These are phyloP conservation scores for Elephantulus edwardii DNA, from an alignment of 2,113 vertebrate genomes.

Conservation along the genomic window DNA sequence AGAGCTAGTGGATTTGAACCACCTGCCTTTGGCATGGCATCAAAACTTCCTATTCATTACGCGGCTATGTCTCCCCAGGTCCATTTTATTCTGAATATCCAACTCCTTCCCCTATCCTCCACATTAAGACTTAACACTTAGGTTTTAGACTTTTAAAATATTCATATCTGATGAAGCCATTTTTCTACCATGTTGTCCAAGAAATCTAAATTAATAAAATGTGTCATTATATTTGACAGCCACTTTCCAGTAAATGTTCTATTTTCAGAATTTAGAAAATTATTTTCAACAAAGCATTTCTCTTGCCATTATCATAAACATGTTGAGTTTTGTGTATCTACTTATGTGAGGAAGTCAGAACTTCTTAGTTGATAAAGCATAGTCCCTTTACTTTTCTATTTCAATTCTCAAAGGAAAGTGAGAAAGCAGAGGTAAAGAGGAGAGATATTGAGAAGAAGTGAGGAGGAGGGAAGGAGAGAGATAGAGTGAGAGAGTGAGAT, in stretches of 20 bases:
- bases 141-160: slow-evolving; percentile 35
- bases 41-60: no score
- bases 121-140: neutral
- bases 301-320: neutral
- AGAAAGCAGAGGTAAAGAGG: no score
- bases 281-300: neutral
- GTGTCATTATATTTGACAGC: neutral
- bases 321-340: neutral
- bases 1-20: no score
- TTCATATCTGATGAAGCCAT: neutral
- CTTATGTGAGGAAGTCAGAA: neutral
- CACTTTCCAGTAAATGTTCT: slow-evolving; percentile 26
- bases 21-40: no score
- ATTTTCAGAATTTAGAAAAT: neutral
- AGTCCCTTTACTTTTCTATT: neutral
- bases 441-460: no score
- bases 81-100: neutral
- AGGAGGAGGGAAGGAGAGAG: neutral
- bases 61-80: no score
- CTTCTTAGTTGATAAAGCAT: neutral
- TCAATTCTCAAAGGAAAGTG: neutral
- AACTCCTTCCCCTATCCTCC: neutral
- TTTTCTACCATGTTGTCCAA: neutral
- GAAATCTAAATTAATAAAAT: neutral
- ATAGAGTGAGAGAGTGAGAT: neutral